Evolutionary conservation across 1,140 invertebrate genomes (phyloP).

Genomic region (Orchesella cincta): DNA sequence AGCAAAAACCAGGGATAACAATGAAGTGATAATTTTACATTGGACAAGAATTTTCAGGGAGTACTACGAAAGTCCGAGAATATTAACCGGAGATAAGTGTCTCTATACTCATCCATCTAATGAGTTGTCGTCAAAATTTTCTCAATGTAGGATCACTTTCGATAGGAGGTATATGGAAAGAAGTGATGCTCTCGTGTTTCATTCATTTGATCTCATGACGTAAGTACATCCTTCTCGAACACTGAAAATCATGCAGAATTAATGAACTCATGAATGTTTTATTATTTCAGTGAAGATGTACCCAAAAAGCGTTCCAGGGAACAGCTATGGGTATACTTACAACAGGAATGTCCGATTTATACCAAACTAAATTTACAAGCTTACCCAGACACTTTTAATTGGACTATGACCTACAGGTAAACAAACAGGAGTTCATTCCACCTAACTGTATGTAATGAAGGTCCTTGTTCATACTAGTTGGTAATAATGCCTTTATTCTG

Average conservation of each 20-base stretch:
- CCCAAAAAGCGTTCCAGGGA: conserved; percentile 54
- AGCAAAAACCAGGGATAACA: neutral
- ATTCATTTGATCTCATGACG: conserved; percentile 35
- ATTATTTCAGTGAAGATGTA: conserved; percentile 45
- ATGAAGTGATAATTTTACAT: neutral
- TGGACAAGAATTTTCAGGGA: neutral
- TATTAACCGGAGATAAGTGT: neutral
- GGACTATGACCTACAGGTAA: conserved; percentile 64
- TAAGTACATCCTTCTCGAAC: neutral
- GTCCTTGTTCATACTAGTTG: too few relatives aligned
- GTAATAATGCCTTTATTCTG: too few relatives aligned
- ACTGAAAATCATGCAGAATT: too few relatives aligned
- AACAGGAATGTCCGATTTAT: conserved; percentile 58
- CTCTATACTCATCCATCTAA: too few relatives aligned
- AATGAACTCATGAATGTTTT: too few relatives aligned
- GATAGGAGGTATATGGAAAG: conserved; percentile 19
- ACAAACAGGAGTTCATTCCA: too few relatives aligned
- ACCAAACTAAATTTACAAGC: neutral
- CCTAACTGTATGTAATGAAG: too few relatives aligned
- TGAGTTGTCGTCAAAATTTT: too few relatives aligned
- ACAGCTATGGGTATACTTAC: conserved; percentile 61
- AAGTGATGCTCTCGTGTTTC: conserved; percentile 41
- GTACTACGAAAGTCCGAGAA: neutral
- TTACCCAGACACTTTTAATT: conserved; percentile 60
- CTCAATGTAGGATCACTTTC: conserved; percentile 32